Evolutionary conservation across 2,888 invertebrate species (phyloP), one percentile per base, ranked within the genome.

Genomic region (Onthophagus sagittarius): DNA sequence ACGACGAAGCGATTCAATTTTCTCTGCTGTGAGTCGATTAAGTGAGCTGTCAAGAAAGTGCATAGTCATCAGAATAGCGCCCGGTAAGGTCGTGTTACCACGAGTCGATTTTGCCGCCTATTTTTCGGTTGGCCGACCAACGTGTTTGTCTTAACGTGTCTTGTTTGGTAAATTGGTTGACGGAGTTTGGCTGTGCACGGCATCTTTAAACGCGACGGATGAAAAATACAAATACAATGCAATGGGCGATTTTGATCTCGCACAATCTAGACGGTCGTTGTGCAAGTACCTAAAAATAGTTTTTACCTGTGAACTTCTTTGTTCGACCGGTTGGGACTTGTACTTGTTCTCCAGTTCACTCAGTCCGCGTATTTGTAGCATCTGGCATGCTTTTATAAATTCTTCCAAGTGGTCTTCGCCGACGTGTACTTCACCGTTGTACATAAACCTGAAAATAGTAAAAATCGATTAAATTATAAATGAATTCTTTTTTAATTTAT

Each of bases 391-490:
- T 86, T 93, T 92, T 78, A 96, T 88, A 85, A 95, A 95, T 84
- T 94, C 94, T 77, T 93, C 91, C 80, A 96, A 87, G 84, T 94
- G 94, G 81, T 95, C 94, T 84, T 95, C 94, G 23, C 94, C 94
- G 79, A 95, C 94, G 85, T 95, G 93, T 39, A 96, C 95, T 86
- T 95, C 95, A 76, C 95, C 95, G 85, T 95, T 94, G 86, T 96
- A 96, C 94, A 96, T 95, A 88, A 95, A 96, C 86, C 92, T 92
- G 82, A 0, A 81, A 81, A 63, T n/a, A 77, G 75, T 77, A 73
- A 70, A 63, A 15, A 64, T 15, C 14, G 71, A 14, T 65, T 72
- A 67, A 33, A 13, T 67, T 14, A 14, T 11, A 67, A 65, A 65
- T 33, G 15, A 14, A 15, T 14, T 39, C 15, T 67, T 67, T 65